Base-by-base conservation (phyloP, 2,888 invertebrate genomes). In the Nysson spinosus region DNA sequence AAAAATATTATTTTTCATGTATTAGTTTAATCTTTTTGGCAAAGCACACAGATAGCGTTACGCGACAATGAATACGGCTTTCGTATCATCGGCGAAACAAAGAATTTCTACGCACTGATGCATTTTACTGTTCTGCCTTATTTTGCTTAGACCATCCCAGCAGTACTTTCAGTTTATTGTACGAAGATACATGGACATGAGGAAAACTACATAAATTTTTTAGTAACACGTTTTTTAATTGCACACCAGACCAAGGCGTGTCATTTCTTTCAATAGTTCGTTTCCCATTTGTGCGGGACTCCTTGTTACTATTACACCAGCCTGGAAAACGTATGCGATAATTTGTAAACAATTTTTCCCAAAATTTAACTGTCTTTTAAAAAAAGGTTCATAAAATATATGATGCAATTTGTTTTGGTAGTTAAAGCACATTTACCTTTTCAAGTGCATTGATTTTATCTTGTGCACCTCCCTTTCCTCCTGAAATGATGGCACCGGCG, bases 401-500 rank as follows among this genome's bases (percentile, higher is more conserved):
- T n/a, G n/a, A n/a, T n/a, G n/a, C n/a, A n/a, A n/a, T n/a, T n/a
- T n/a, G n/a, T n/a, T n/a, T n/a, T n/a, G n/a, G n/a, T n/a, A n/a
- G n/a, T n/a, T n/a, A n/a, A n/a, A n/a, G n/a, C n/a, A n/a, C n/a
- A n/a, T n/a, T 39, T 55, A 90, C 90, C 86, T 93, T 93, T 89
- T 95, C 94, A 67, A 99, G 89, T 57, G 99, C 98, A 81, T 95
- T 93, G 75, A 99, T 99, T 90, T 99, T 99, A 85, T 98, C 98
- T 89, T 95, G 94, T 57, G 99, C 99, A 51, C 97, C 98, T 69
- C 99, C 99, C 88, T 98, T 98, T 44, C 99, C 99, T 11, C 99
- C 99, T 0, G 98, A 96, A 85, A 99, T 99, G 82, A 99, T 99
- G 72, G 99, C 99, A 75, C 99, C 99, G 63, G 99, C 99, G 87